phyloP scores from a whole-genome alignment of 2,888 invertebrate genomes.

The Spicauda simplicius region DNA sequence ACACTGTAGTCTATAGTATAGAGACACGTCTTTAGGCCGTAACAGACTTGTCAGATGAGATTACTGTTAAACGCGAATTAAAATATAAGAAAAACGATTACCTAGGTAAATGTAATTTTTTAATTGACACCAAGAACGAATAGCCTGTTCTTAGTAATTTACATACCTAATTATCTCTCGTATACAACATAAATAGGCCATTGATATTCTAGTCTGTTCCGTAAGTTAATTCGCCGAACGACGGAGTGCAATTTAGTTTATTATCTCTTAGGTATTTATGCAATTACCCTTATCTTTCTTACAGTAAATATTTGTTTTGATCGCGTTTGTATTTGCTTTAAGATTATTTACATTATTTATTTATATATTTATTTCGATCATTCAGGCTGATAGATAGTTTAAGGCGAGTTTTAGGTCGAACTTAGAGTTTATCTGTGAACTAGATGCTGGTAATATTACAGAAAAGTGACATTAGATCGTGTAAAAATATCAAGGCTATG shows the following conservation, averaged over 20 bases:
- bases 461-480: neutral
- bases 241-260: constrained; percentile 5
- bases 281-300: constrained; percentile 4
- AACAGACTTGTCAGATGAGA: too few species aligned
- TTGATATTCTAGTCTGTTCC: constrained; percentile 2
- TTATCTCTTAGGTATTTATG: constrained; percentile 3
- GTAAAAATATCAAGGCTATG: neutral
- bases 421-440: neutral
- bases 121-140: neutral
- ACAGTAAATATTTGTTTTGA: constrained; percentile 9
- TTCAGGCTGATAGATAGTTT: too few species aligned
- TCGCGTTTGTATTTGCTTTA: neutral
- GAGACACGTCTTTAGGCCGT: too few species aligned
- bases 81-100: too few species aligned
- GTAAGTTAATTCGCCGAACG: constrained; percentile 3
- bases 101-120: neutral
- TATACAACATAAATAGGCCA: neutral
- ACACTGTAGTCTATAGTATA: too few species aligned
- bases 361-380: too few species aligned
- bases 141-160: neutral
- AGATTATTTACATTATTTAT: neutral
- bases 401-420: too few species aligned
- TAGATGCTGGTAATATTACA: neutral
- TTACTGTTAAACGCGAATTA: too few species aligned
- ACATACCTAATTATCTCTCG: neutral